Evolutionary conservation across 2,113 vertebrate genomes (phyloP).

Genomic region (Solea solea): DNA sequence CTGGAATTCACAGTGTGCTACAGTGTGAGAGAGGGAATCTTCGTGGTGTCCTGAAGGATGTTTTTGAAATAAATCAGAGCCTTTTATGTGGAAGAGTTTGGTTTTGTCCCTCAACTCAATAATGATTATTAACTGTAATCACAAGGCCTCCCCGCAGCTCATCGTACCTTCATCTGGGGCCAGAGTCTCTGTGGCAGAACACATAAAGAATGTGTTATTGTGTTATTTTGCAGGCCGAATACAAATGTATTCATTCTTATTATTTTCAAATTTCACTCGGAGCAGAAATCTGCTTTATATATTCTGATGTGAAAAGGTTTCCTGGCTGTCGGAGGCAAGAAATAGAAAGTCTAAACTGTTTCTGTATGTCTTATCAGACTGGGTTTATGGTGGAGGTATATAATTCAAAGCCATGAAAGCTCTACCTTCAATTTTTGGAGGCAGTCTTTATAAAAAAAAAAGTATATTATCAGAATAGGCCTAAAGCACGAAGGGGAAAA

Average conservation of each 20-base stretch:
- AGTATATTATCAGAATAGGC: conserved; percentile 19
- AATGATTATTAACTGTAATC: neutral
- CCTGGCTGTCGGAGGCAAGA: conserved; percentile 3
- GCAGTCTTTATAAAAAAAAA: conserved; percentile 7
- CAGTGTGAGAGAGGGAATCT: neutral
- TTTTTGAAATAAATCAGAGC: neutral
- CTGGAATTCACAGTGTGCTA: neutral
- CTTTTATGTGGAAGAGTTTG: conserved; percentile 1
- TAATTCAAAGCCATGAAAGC: conserved; percentile 12
- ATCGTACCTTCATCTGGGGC: conserved; percentile 59
- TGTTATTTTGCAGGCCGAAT: conserved; percentile 16
- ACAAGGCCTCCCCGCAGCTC: neutral
- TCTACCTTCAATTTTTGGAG: conserved; percentile 7
- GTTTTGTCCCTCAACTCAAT: neutral
- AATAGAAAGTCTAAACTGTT: conserved; percentile 37
- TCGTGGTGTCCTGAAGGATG: neutral
- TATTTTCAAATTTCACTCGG: conserved; percentile 13
- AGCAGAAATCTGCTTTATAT: conserved; percentile 18
- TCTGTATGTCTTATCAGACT: conserved; percentile 9
- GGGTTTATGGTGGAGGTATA: neutral
- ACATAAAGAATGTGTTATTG: conserved; percentile 32
- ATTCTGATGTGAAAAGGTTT: conserved; percentile 21
- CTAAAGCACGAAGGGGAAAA: neutral
- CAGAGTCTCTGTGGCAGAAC: conserved; percentile 36
- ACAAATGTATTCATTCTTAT: conserved; percentile 25